Evolutionary conservation across 2,888 invertebrate species (phyloP), one percentile per base, ranked within the genome.

Genomic region (Meganola albula): DNA sequence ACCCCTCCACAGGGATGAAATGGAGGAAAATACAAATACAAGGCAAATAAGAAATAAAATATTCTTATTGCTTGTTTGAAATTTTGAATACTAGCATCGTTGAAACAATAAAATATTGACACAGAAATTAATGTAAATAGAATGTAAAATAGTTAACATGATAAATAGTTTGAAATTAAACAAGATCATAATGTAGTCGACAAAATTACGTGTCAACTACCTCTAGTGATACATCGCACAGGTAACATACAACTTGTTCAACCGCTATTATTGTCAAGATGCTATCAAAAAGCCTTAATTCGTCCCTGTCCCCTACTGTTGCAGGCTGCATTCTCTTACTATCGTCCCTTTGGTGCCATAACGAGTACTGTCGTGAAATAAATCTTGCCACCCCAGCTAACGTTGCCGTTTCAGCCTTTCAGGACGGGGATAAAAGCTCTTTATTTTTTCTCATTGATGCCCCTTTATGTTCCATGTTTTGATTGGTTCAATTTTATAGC

Each of bases 351-450:
- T 58, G 74, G 82, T 71, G 64, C 78, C 69, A 70, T 82, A 80
- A 80, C 80, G 76, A 72, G 72, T 68, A 52, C 67, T 74, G 78
- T 79, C 77, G 65, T 74, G 77, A 78, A 71, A 84, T 84, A 84
- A 84, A 84, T 84, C 84, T 82, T 70, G 46, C 72, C 75, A 70
- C 84, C 83, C 84, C 67, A 51, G 40, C 53, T 59, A 66, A 63
- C 56, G 44, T 40, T 49, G 66, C 61, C 64, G 57, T 61, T 67
- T 63, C 74, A 74, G 73, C 66, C 72, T 74, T 75, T 78, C 78
- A 75, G 65, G 60, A 64, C 45, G 52, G 48, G 75, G 74, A 77
- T 78, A 76, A 80, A 82, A 73, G 73, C 72, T 72, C 77, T 80
- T 79, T 79, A 79, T 80, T 78, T 80, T 76, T 77, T 72, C 74